Evolutionary conservation across 2,888 invertebrate genomes (phyloP), one percentile per base, ranked within the genome.

Genomic region (Chloroclysta siterata): DNA sequence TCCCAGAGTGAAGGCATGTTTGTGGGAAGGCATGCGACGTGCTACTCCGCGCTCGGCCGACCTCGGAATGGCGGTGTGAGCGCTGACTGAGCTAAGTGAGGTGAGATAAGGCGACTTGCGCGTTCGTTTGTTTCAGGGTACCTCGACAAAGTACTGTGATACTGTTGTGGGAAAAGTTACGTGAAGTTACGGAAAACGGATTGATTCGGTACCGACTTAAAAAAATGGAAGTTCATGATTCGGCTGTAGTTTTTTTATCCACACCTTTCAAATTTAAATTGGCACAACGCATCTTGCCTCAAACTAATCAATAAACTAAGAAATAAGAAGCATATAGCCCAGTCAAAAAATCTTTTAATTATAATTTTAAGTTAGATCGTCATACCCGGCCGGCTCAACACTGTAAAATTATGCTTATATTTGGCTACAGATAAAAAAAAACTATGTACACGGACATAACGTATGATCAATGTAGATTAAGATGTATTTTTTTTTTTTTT

Each of bases 1-100:
- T 95, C 94, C 94, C 94, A 95, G 85, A 94, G 93, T 56, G 94
- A 92, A 77, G 95, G 94, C 95, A 95, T 95, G 81, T 83, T 87
- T 11, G 54, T 78, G 81, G 80, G 63, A 66, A 63, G 52, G 55
- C 50, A 28, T 33, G 36, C 51, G 53, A 17, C 72, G 76, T 72
- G 75, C 64, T 72, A 53, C 63, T 10, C 75, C 62, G 77, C 72
- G 74, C 76, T 75, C 76, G 64, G 42, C 74, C 74, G 55, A 33
- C 70, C 69, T 64, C 72, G 68, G 77, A 81, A 73, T 81, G 78
- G 22, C 74, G 60, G 11, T 14, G 36, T 15, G 47, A 39, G 10
- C 53, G 53, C 52, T 50, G 60, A 62, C 50, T 61, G n/a, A 13
- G 7, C 22, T 17, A 22, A 39, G 6, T 41, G 41, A 55, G 11